Conservation (phyloP, 2,797 vertebrate genomes). For the Staurois parvus region DNA sequence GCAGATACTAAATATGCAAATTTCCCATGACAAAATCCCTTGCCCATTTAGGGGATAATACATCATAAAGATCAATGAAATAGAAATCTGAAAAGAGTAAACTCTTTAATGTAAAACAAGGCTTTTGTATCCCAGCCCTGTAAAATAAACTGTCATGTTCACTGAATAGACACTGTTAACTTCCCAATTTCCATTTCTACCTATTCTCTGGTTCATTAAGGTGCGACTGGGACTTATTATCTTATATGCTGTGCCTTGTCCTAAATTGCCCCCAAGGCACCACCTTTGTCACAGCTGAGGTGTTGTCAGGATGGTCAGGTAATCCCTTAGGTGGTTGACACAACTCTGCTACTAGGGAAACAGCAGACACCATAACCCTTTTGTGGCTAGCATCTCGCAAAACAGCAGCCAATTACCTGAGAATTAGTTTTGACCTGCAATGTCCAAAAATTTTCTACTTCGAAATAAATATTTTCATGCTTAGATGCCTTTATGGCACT, state of each 20-base stretch:
- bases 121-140: constrained; percentile 10
- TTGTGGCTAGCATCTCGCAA: constrained; percentile 8
- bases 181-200: constrained; percentile 62
- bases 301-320: constrained; percentile 77
- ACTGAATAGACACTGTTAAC: constrained; percentile 54
- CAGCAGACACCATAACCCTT: constrained; percentile 69
- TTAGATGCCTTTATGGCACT: background rate
- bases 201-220: constrained; percentile 77
- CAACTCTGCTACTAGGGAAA: constrained; percentile 73
- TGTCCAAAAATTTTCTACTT: background rate
- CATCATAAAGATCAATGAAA: background rate
- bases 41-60: background rate
- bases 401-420: background rate
- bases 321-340: constrained; percentile 76
- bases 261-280: constrained; percentile 85
- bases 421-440: constrained; percentile 5
- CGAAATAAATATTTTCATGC: background rate
- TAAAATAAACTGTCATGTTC: constrained; percentile 57
- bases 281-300: constrained; percentile 77
- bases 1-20: background rate
- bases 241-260: constrained; percentile 81
- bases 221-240: constrained; percentile 82
- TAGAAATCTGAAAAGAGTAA: background rate
- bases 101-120: constrained; percentile 5
- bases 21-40: background rate